Percentiles rank a stretch among this genome's conserved stretches.
These are phyloP conservation scores for Anabas testudineus DNA, from an alignment of 2,797 vertebrate species.

Conservation along the genomic window DNA sequence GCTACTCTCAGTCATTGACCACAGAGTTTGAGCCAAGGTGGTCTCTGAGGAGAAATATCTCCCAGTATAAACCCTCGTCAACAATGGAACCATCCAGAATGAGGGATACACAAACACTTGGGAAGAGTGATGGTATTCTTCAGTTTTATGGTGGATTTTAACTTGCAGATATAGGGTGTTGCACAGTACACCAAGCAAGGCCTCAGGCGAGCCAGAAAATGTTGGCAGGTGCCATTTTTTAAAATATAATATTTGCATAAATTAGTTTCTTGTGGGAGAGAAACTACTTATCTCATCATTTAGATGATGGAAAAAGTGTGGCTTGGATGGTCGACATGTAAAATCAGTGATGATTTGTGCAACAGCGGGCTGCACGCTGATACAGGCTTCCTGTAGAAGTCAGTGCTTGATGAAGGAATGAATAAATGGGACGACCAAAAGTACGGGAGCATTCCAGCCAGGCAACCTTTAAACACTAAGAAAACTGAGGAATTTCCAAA, in stretches of 20 bases:
- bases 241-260: slow-evolving; percentile 38
- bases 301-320: slow-evolving; percentile 12
- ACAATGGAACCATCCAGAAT: slow-evolving; percentile 1
- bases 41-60: not conserved
- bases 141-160: slow-evolving; percentile 9
- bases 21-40: slow-evolving; percentile 35
- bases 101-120: not conserved
- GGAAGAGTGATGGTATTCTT: not conserved
- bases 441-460: not conserved
- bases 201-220: slow-evolving; percentile 26
- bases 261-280: slow-evolving; percentile 36
- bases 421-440: slow-evolving; percentile 40
- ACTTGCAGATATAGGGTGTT: slow-evolving; percentile 18
- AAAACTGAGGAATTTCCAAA: slow-evolving; percentile 2
- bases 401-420: slow-evolving; percentile 35
- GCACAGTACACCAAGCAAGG: not conserved
- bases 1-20: slow-evolving; percentile 1
- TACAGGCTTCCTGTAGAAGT: slow-evolving; percentile 33
- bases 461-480: not conserved
- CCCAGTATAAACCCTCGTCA: slow-evolving; percentile 2
- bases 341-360: slow-evolving; percentile 65
- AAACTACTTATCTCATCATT: slow-evolving; percentile 54
- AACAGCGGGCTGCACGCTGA: slow-evolving; percentile 54
- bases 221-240: slow-evolving; percentile 8
- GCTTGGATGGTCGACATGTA: slow-evolving; percentile 42